Evolutionary conservation across 1,140 invertebrate genomes (phyloP).

Genomic region (Charaxes varanes): DNA sequence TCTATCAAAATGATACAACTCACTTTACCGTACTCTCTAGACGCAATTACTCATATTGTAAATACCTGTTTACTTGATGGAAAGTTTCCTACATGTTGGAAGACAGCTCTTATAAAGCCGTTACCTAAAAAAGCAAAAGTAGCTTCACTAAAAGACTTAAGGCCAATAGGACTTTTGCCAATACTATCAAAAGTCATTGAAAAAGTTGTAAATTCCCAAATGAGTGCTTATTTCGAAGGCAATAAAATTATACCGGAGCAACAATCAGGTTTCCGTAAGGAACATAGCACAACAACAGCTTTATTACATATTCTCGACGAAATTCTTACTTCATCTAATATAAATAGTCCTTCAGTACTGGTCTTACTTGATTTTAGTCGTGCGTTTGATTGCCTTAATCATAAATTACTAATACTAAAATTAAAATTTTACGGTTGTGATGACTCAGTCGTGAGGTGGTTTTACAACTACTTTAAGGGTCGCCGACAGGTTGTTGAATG

Average conservation of each 20-base stretch:
- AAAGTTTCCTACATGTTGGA: background rate
- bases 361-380: constrained; percentile 1
- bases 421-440: background rate
- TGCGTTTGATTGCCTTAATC: constrained; percentile 2
- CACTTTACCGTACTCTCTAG: background rate
- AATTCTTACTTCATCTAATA: no score
- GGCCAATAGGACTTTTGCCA: no score
- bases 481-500: no score
- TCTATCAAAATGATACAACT: background rate
- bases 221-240: no score
- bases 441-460: background rate
- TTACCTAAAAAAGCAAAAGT: no score
- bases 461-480: background rate
- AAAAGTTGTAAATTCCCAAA: no score
- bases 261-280: background rate
- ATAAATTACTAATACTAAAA: background rate
- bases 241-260: no score
- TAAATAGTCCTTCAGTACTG: background rate
- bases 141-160: no score
- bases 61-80: background rate
- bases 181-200: no score
- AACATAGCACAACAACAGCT: background rate
- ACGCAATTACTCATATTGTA: background rate
- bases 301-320: background rate
- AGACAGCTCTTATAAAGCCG: background rate